Percentiles rank a stretch among this genome's conserved stretches.
Evolutionary conservation across 2,797 vertebrate genomes (phyloP).

Genomic region (Otus scops): DNA sequence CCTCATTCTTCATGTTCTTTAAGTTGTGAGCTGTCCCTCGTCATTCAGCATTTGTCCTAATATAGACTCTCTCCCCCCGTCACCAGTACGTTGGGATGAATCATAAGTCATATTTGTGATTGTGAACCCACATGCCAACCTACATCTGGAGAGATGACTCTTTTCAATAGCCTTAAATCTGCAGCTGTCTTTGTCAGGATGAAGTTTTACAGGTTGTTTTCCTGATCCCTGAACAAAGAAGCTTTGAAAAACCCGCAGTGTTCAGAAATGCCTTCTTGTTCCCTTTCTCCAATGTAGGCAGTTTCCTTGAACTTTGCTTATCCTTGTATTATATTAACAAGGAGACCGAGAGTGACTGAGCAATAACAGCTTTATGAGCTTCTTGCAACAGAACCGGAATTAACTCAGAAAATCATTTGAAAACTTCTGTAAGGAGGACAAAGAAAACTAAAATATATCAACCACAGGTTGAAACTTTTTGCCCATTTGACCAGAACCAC

Average conservation of each 20-base stretch:
- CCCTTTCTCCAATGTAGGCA: neutral
- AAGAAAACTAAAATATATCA: neutral
- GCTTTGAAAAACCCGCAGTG: neutral
- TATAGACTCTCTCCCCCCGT: constrained; percentile 11
- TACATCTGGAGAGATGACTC: constrained; percentile 38
- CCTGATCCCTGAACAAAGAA: constrained; percentile 20
- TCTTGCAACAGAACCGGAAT: neutral
- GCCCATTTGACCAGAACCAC: neutral
- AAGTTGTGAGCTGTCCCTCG: constrained; percentile 24
- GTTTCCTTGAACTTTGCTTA: constrained; percentile 29
- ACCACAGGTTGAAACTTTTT: neutral
- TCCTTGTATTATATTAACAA: neutral
- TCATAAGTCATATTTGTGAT: constrained; percentile 29
- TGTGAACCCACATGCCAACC: constrained; percentile 56
- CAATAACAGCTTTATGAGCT: constrained; percentile 15
- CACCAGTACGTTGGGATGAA: constrained; percentile 26
- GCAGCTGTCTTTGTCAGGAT: constrained; percentile 2
- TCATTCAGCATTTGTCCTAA: constrained; percentile 4
- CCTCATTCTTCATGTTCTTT: constrained; percentile 17
- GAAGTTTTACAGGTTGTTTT: constrained; percentile 47
- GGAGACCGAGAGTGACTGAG: neutral
- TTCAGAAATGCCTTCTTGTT: constrained; percentile 37
- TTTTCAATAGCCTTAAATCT: constrained; percentile 23
- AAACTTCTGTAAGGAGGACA: neutral
- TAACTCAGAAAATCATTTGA: neutral